These are phyloP conservation scores for Echinops telfairi DNA, from an alignment of 2,113 vertebrate genomes.

Conservation along the genomic window DNA sequence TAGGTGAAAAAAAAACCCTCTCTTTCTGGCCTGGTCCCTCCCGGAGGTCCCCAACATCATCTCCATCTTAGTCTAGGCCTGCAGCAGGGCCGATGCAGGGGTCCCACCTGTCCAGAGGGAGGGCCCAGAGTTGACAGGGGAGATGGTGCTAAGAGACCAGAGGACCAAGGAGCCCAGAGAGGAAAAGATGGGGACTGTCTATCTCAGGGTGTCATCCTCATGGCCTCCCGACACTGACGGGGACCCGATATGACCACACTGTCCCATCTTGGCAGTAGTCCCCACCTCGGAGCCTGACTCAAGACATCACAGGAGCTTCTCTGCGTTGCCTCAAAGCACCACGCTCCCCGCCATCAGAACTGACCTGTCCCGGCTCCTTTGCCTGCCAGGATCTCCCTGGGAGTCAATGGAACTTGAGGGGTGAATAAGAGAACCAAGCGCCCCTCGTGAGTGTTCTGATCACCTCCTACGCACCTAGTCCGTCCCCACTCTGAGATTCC, in stretches of 20 bases:
- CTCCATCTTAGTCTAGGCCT: background rate
- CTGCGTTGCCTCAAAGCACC: background rate
- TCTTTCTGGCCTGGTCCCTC: background rate
- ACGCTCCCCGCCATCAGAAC: background rate
- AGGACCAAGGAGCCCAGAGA: background rate
- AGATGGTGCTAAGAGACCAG: background rate
- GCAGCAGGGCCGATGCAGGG: background rate
- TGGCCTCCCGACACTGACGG: background rate
- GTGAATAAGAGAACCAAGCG: background rate
- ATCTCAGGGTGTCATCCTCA: background rate
- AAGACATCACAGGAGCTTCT: background rate
- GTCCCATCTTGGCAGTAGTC: background rate
- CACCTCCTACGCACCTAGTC: background rate
- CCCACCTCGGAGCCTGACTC: no score
- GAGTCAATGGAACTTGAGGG: background rate
- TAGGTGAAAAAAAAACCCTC: background rate
- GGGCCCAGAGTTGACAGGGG: background rate
- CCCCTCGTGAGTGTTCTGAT: background rate
- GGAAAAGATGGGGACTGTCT: background rate
- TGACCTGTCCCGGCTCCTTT: background rate
- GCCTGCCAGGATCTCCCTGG: background rate
- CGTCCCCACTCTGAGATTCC: background rate
- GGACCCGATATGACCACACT: background rate
- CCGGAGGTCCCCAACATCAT: background rate
- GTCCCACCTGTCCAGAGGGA: background rate